phyloP scores from a whole-genome alignment of 1,140 invertebrate genomes.

The Geopemphigus sp. region DNA sequence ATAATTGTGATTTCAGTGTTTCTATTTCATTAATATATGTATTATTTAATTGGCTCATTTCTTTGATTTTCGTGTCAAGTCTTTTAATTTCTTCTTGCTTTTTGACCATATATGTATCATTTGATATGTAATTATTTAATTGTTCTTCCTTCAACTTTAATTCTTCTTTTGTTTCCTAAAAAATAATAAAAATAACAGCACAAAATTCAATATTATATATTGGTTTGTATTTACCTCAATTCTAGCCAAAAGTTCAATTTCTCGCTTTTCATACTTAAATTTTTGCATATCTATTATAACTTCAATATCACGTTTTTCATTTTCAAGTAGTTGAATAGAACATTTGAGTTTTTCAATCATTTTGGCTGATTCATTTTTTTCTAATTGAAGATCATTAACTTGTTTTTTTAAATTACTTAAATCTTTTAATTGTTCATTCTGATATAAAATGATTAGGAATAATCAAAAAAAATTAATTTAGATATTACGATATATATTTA shows the following conservation, averaged over 20 bases:
- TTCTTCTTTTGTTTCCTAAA: slow-evolving; percentile 31
- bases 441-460: background rate
- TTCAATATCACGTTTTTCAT: slow-evolving; percentile 45
- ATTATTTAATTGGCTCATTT: slow-evolving; percentile 19
- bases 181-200: background rate
- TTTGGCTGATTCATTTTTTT: slow-evolving; percentile 21
- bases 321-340: slow-evolving; percentile 2
- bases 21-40: slow-evolving; percentile 30
- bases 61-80: slow-evolving; percentile 28
- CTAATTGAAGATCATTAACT: slow-evolving; percentile 18
- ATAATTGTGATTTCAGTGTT: slow-evolving; percentile 9
- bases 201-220: background rate
- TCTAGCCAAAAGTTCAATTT: slow-evolving; percentile 22
- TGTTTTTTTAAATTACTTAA: slow-evolving; percentile 28
- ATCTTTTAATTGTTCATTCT: slow-evolving; percentile 46
- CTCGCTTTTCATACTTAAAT: slow-evolving; percentile 21
- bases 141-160: slow-evolving; percentile 18
- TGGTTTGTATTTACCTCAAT: slow-evolving; percentile 12
- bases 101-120: background rate
- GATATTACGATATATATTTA: background rate
- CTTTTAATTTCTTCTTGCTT: slow-evolving; percentile 40
- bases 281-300: slow-evolving; percentile 36
- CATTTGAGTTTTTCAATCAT: slow-evolving; percentile 29
- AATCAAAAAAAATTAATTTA: background rate
- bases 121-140: slow-evolving; percentile 17